phyloP scores from a whole-genome alignment of 2,888 invertebrate genomes.

The Thera obeliscata region DNA sequence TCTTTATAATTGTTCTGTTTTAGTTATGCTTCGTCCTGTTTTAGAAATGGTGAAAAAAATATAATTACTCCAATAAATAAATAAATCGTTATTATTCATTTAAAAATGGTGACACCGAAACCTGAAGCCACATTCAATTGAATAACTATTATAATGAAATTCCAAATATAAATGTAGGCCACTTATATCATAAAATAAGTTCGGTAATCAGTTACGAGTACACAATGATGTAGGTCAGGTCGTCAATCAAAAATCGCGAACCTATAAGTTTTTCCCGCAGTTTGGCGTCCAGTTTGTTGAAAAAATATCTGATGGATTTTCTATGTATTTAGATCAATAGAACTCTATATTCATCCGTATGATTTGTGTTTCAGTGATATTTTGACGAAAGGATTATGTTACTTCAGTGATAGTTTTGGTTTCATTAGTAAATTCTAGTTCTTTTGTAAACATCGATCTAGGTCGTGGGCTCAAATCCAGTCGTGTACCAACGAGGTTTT shows the following conservation, averaged over 20 bases:
- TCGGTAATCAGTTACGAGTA: too few species aligned
- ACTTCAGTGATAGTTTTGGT: conserved; percentile 67
- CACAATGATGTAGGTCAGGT: too few species aligned
- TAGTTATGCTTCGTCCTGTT: conserved; percentile 11
- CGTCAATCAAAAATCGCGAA: too few species aligned
- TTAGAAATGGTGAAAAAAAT: background rate
- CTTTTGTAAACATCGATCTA: conserved; percentile 83
- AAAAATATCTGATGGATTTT: conserved; percentile 71
- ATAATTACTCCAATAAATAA: background rate
- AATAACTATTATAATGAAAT: too few species aligned
- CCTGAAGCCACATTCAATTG: too few species aligned
- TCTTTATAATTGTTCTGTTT: conserved; percentile 14
- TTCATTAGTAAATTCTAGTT: conserved; percentile 66
- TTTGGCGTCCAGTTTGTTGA: conserved; percentile 80
- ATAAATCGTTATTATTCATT: too few species aligned
- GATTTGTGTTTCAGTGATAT: conserved; percentile 64
- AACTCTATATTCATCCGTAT: conserved; percentile 54
- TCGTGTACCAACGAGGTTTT: too few species aligned
- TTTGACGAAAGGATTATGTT: conserved; percentile 69
- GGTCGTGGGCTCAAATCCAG: too few species aligned
- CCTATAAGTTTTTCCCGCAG: conserved; percentile 77
- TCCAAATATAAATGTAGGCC: too few species aligned
- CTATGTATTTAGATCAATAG: conserved; percentile 76
- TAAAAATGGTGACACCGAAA: too few species aligned
- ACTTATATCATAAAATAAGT: too few species aligned